A percentile compares a stretch with the other conserved stretches of the same genome.
Conservation (phyloP, 2,888 invertebrate genomes). For the Acleris sparsana region DNA sequence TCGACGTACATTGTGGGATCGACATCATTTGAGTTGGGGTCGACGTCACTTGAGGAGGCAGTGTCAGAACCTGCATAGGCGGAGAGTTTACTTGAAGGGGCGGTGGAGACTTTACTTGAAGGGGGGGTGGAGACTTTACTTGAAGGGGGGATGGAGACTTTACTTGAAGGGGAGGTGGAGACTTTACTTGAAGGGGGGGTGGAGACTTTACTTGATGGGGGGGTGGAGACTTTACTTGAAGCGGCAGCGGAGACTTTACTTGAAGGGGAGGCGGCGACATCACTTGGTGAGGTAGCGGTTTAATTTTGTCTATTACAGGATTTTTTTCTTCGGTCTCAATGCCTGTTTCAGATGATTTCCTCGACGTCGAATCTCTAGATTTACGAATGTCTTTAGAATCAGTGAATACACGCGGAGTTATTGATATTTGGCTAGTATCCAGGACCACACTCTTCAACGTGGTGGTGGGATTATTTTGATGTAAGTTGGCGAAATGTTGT, state of each 20-base stretch:
- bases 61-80: too few relatives aligned
- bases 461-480: conserved; percentile 60
- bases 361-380: conserved; percentile 62
- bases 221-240: too few relatives aligned
- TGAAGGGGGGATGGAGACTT: conserved; percentile 55
- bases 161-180: conserved; percentile 35
- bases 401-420: conserved; percentile 62
- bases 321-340: conserved; percentile 63
- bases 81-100: too few relatives aligned
- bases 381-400: conserved; percentile 59
- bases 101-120: too few relatives aligned
- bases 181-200: too few relatives aligned
- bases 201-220: too few relatives aligned
- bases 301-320: conserved; percentile 66
- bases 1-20: not conserved
- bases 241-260: conserved; percentile 53
- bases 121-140: conserved; percentile 53
- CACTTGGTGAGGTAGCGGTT: conserved; percentile 58
- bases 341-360: conserved; percentile 66
- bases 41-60: not conserved
- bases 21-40: not conserved
- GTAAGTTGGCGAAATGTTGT: conserved; percentile 71
- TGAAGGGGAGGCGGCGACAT: conserved; percentile 55
- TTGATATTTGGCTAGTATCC: conserved; percentile 74
- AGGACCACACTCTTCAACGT: conserved; percentile 58